phyloP scores from a whole-genome alignment of 2,888 invertebrate species.

The Choreutis nemorana region DNA sequence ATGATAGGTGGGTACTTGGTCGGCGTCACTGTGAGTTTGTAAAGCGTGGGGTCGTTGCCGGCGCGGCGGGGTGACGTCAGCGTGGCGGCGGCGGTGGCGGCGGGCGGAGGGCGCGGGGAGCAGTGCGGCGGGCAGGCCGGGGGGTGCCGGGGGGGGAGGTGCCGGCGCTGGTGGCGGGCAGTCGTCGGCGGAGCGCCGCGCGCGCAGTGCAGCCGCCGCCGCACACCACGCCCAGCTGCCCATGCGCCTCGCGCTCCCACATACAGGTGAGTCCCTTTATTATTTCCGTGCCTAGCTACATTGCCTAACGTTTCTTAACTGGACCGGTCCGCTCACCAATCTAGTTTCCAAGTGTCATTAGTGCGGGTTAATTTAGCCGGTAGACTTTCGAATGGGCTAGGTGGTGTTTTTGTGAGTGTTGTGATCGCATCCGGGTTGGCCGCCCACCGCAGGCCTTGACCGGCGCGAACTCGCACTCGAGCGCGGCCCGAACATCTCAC shows the following conservation, averaged over 20 bases:
- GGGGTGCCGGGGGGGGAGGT: conserved; percentile 21
- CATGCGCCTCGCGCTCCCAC: conserved; percentile 16
- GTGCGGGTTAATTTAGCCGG: too few species aligned
- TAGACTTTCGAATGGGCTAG: too few species aligned
- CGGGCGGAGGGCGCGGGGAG: conserved; percentile 10
- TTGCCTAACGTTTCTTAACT: too few species aligned
- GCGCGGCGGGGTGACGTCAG: conserved; percentile 33
- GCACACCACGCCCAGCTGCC: conserved; percentile 43
- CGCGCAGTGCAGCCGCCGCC: conserved; percentile 36
- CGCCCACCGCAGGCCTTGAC: conserved; percentile 60
- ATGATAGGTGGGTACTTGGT: conserved; percentile 18
- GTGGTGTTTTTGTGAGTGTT: conserved; percentile 18
- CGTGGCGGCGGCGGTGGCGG: conserved; percentile 31
- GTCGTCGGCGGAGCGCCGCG: conserved; percentile 36
- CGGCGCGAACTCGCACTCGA: conserved; percentile 36
- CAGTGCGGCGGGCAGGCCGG: conserved; percentile 20
- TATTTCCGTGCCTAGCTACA: too few species aligned
- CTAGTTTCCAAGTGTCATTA: too few species aligned
- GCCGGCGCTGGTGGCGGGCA: conserved; percentile 27
- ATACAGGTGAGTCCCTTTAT: conserved; percentile 2
- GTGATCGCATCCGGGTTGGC: conserved; percentile 46
- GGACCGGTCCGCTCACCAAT: too few species aligned
- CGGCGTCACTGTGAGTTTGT: conserved; percentile 16
- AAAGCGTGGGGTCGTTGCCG: conserved; percentile 22
- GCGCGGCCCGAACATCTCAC: too few species aligned